Evolutionary conservation across 2,888 invertebrate genomes (phyloP), one percentile per base, ranked within the genome.

Genomic region (Hypomecis punctinalis): DNA sequence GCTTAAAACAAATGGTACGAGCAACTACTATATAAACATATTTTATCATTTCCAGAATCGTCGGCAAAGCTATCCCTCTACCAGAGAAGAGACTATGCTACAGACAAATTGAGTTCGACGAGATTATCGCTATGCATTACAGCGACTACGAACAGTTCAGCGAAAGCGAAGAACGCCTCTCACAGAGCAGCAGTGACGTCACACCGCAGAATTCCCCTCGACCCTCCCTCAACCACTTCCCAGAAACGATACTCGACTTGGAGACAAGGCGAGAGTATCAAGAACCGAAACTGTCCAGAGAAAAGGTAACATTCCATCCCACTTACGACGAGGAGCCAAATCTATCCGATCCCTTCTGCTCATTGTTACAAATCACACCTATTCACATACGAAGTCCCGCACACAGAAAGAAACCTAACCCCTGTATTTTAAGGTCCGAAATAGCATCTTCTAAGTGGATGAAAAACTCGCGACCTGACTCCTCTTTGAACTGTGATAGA

Each of bases 401-500:
- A 7, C 81, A 83, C 36, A 86, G 83, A 65, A 90, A 89, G 72
- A 84, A 83, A 58, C 86, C 85, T 43, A 89, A 84, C 64, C 87
- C 86, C 2, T 88, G 89, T 0, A 86, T 93, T 58, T 68, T 93
- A 10, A 85, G 88, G 76, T 93, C 93, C 2, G 93, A 93, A 60
- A 74, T 93, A 11, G 90, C 90, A 1, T 93, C 93, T 0, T 93
- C 93, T 0, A 79, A 84, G n/a, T 93, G 93, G 93, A 90, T 91
- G 89, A 83, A 86, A 58, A 84, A 80, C 51, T 81, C 83, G 0
- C 81, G 91, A 66, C 91, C 93, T 0, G 93, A 93, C 58, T 92
- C 92, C 0, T 88, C 92, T 1, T 69, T 85, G 4, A 87, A 89
- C 76, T 86, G 82, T 80, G 91, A 88, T 75, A 87, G 93, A 72